These are phyloP conservation scores for Shargacucullia verbasci DNA, from an alignment of 2,888 invertebrate species.

Conservation along the genomic window DNA sequence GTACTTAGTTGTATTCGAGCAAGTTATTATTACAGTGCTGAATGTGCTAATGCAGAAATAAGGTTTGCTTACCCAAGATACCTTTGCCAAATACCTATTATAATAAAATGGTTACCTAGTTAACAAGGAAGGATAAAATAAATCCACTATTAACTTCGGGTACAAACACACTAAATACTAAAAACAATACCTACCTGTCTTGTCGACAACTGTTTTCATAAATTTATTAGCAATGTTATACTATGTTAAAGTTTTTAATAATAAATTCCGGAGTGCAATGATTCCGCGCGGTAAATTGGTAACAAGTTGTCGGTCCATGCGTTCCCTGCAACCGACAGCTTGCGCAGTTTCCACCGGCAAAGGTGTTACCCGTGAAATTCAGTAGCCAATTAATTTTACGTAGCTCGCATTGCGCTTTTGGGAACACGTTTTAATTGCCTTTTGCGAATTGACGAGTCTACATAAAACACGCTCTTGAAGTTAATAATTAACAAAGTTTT, in stretches of 20 bases:
- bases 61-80: too few relatives aligned
- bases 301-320: conserved; percentile 21
- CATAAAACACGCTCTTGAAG: conserved; percentile 54
- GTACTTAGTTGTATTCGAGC: too few relatives aligned
- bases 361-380: conserved; percentile 57
- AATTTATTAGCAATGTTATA: conserved; percentile 1
- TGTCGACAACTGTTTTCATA: conserved; percentile 7
- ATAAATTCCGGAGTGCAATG: conserved; percentile 15
- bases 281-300: conserved; percentile 37
- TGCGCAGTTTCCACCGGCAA: conserved; percentile 42
- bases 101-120: too few relatives aligned
- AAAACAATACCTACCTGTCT: not conserved
- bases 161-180: not conserved
- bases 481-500: conserved; percentile 61
- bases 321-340: conserved; percentile 30
- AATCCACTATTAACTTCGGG: not conserved
- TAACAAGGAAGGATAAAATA: not conserved
- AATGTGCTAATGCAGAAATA: too few relatives aligned
- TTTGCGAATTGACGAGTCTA: conserved; percentile 53
- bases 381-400: conserved; percentile 62
- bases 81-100: too few relatives aligned
- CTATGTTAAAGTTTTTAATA: conserved; percentile 24
- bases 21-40: too few relatives aligned
- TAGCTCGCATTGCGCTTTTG: conserved; percentile 48
- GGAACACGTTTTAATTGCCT: conserved; percentile 64